A percentile compares a stretch with the other conserved stretches of the same genome.
phyloP scores from a whole-genome alignment of 2,113 vertebrate genomes.

The Heptranchias perlo region DNA sequence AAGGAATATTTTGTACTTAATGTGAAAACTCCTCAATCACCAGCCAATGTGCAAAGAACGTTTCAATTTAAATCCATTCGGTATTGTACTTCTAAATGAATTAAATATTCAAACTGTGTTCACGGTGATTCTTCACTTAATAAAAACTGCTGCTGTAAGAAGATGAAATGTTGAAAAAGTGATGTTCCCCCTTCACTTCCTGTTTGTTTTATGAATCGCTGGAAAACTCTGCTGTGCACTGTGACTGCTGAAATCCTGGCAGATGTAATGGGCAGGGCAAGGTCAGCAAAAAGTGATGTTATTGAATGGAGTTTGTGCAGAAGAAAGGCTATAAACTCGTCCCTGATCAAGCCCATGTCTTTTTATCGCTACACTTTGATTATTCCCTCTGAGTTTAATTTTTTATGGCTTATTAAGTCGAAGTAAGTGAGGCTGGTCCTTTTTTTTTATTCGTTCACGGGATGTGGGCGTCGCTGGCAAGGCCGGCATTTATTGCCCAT shows the following conservation, averaged over 20 bases:
- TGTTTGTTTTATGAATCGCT: background rate
- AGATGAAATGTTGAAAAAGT: background rate
- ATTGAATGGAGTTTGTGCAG: background rate
- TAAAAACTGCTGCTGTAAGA: background rate
- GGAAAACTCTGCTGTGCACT: background rate
- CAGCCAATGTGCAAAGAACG: no score
- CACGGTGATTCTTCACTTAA: background rate
- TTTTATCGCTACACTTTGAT: background rate
- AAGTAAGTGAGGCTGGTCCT: background rate
- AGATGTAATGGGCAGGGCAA: background rate
- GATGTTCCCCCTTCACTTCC: background rate
- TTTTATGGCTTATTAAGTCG: background rate
- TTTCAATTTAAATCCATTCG: background rate
- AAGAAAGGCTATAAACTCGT: background rate
- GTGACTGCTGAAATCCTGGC: background rate
- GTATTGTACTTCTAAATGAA: background rate
- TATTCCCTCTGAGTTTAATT: background rate
- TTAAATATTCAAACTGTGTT: background rate
- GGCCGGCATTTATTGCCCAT: no score
- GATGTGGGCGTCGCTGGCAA: no score
- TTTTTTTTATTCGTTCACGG: no score
- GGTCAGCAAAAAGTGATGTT: background rate
- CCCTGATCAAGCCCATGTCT: background rate
- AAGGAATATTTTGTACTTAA: background rate
- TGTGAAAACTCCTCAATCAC: no score